phyloP scores from a whole-genome alignment of 2,797 vertebrate species.

The Sebastes baramenuke region DNA sequence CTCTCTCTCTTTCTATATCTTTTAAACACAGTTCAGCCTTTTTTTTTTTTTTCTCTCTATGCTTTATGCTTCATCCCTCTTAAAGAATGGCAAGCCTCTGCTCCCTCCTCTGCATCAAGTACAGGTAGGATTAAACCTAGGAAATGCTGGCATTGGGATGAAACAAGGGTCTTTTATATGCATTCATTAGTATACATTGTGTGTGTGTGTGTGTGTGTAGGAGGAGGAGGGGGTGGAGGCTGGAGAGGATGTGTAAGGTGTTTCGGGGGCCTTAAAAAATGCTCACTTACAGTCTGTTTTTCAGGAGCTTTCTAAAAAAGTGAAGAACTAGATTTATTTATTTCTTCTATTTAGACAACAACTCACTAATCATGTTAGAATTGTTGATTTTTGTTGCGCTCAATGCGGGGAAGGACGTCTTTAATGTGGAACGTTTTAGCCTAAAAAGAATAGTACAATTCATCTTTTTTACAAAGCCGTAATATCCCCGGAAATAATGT shows the following conservation, averaged over 20 bases:
- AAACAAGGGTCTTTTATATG: constrained; percentile 22
- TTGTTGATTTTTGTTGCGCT: constrained; percentile 9
- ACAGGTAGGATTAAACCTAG: constrained; percentile 88
- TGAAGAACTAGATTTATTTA: neutral
- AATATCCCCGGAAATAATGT: neutral
- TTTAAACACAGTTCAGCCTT: constrained; percentile 80
- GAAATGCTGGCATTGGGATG: constrained; percentile 20
- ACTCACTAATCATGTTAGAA: neutral
- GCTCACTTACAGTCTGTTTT: neutral
- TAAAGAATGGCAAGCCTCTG: constrained; percentile 93
- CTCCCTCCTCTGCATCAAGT: constrained; percentile 96
- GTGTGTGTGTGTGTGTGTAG: neutral
- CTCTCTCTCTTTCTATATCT: constrained; percentile 45
- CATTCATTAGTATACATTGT: constrained; percentile 26
- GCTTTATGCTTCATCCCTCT: constrained; percentile 72
- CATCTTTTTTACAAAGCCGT: constrained; percentile 23
- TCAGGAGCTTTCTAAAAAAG: neutral
- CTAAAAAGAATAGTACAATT: constrained; percentile 1
- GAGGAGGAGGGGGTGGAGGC: neutral
- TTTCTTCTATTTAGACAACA: neutral
- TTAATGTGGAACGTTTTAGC: constrained; percentile 1
- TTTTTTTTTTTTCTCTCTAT: constrained; percentile 60
- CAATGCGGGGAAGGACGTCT: neutral
- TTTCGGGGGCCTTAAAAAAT: constrained; percentile 12
- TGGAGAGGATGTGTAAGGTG: constrained; percentile 5